These are phyloP conservation scores for Apamea epomidion DNA, from an alignment of 2,888 invertebrate genomes.

Conservation along the genomic window DNA sequence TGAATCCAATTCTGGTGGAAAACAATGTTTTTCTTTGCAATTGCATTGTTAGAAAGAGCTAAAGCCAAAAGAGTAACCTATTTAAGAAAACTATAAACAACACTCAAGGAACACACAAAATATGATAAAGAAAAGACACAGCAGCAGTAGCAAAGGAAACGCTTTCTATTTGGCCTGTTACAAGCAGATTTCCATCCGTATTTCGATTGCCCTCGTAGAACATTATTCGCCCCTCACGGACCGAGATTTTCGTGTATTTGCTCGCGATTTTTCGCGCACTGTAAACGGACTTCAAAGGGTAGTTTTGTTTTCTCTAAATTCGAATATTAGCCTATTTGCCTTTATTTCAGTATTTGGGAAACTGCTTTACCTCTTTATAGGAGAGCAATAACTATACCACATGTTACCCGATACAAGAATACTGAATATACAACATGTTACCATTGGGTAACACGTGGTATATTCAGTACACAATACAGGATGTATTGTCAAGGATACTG, in stretches of 20 bases:
- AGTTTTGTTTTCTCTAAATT: conserved; percentile 53
- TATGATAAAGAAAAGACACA: not conserved
- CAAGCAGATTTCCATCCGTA: conserved; percentile 43
- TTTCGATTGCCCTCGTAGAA: conserved; percentile 45
- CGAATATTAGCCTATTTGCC: conserved; percentile 42
- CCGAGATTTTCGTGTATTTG: conserved; percentile 52
- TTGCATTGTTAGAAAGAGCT: not conserved
- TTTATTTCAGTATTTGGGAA: conserved; percentile 38
- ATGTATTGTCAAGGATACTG: too few species aligned
- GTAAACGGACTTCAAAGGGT: conserved; percentile 57
- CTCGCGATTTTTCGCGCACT: conserved; percentile 34
- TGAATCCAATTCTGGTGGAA: not conserved
- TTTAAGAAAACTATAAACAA: not conserved
- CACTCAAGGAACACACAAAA: not conserved
- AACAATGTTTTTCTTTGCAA: not conserved
- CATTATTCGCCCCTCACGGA: conserved; percentile 46
- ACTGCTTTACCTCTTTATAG: conserved; percentile 37
- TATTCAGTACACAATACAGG: too few species aligned
- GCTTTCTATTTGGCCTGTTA: conserved; percentile 18
- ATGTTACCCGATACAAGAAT: not conserved
- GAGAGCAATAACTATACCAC: conserved; percentile 5
- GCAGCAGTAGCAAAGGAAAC: conserved; percentile 26
- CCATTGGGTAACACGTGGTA: too few species aligned
- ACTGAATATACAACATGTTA: too few species aligned
- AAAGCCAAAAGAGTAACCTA: not conserved